These are phyloP conservation scores for Ephestia elutella DNA, from an alignment of 1,140 invertebrate genomes.

Conservation along the genomic window DNA sequence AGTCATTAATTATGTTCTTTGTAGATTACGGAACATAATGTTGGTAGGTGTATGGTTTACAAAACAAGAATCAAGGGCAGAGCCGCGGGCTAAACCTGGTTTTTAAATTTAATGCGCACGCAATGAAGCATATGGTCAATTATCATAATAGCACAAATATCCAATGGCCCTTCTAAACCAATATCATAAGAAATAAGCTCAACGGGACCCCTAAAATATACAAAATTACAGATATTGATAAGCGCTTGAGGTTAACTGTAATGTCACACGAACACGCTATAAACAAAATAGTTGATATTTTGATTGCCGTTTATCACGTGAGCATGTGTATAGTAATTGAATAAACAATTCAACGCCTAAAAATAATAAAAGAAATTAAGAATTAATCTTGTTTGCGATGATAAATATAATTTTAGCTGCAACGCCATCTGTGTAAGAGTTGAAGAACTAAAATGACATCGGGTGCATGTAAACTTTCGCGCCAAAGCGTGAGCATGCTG, in stretches of 20 bases:
- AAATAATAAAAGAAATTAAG: too few relatives aligned
- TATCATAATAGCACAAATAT: neutral
- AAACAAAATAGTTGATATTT: neutral
- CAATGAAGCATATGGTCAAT: neutral
- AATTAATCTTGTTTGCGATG: too few relatives aligned
- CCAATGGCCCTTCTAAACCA: neutral
- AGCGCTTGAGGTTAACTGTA: neutral
- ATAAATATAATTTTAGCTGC: neutral
- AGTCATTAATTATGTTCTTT: neutral
- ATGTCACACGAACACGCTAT: neutral
- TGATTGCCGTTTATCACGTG: neutral
- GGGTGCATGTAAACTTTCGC: slow-evolving; percentile 4
- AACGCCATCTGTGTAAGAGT: neutral
- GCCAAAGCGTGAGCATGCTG: neutral
- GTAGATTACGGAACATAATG: neutral
- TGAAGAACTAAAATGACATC: neutral
- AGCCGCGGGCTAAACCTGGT: neutral
- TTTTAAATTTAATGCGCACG: neutral
- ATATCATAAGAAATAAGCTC: neutral
- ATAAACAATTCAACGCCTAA: neutral
- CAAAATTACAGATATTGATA: neutral
- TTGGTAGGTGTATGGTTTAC: neutral
- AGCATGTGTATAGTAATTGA: neutral
- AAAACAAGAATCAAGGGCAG: neutral
- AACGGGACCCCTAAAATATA: neutral